Conservation (phyloP, 1,140 invertebrate genomes). For the Aphaenogaster floridana region DNA sequence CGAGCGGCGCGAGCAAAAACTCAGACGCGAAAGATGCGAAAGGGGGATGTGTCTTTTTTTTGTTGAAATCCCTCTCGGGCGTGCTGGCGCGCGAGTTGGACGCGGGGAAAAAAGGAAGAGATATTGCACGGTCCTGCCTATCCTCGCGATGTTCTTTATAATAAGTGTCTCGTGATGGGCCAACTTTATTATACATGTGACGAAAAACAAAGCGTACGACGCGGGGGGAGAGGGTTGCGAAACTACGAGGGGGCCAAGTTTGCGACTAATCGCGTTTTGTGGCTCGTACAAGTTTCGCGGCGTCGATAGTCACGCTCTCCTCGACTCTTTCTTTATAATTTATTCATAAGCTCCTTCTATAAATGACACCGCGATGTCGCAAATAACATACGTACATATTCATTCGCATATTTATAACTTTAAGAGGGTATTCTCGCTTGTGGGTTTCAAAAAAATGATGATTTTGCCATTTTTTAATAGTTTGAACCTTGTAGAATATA, state of each 20-base stretch:
- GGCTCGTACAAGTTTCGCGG: conserved; percentile 19
- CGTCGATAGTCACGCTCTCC: not conserved
- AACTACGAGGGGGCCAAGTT: conserved; percentile 19
- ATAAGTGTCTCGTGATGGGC: conserved; percentile 50
- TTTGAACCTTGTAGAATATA: no score
- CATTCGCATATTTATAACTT: not conserved
- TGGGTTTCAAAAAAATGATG: no score
- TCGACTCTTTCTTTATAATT: not conserved
- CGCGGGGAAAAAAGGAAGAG: not conserved
- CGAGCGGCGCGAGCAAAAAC: conserved; percentile 21
- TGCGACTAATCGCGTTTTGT: conserved; percentile 25
- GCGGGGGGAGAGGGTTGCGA: not conserved
- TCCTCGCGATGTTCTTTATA: conserved; percentile 43
- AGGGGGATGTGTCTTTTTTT: conserved; percentile 17
- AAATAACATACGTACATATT: conserved; percentile 11
- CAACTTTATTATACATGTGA: conserved; percentile 61
- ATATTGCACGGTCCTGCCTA: conserved; percentile 14
- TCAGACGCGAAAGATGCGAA: conserved; percentile 54
- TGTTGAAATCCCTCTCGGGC: conserved; percentile 44
- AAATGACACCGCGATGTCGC: not conserved
- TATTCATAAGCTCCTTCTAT: conserved; percentile 36
- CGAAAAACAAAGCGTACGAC: not conserved
- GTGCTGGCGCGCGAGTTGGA: conserved; percentile 10
- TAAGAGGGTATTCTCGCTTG: no score
- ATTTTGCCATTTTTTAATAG: no score